Conservation (phyloP, 2,888 invertebrate genomes). For the Mystacides longicornis region DNA sequence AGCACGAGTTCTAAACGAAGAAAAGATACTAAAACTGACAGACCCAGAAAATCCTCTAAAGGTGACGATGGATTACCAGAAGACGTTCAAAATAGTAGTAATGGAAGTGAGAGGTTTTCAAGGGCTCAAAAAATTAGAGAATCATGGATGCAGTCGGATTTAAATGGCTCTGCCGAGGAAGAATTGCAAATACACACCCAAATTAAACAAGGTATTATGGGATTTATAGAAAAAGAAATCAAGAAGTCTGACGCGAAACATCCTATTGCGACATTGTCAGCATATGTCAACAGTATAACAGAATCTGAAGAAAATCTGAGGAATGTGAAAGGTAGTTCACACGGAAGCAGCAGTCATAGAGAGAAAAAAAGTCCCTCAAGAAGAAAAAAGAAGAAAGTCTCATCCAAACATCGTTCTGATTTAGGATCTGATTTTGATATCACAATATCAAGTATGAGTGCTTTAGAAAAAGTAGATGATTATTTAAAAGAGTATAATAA, state of each 20-base stretch:
- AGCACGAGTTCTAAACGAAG: conserved; percentile 5
- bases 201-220: conserved; percentile 46
- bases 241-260: conserved; percentile 42
- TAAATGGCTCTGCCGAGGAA: conserved; percentile 48
- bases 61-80: conserved; percentile 13
- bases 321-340: conserved; percentile 36
- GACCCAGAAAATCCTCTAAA: conserved; percentile 15
- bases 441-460: conserved; percentile 47
- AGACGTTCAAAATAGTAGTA: conserved; percentile 9
- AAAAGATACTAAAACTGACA: conserved; percentile 15
- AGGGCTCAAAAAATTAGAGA: conserved; percentile 38
- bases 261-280: conserved; percentile 39
- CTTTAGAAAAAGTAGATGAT: conserved; percentile 47
- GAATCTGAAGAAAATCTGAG: conserved; percentile 43
- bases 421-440: conserved; percentile 44
- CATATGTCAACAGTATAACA: conserved; percentile 47
- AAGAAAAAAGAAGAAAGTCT: conserved; percentile 44
- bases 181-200: conserved; percentile 54
- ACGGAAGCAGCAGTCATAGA: conserved; percentile 45
- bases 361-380: conserved; percentile 46
- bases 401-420: conserved; percentile 40
- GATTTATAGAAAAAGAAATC: conserved; percentile 47
- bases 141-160: conserved; percentile 45
- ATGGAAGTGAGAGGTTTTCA: conserved; percentile 27
- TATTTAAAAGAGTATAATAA: conserved; percentile 47